Evolutionary conservation across 2,888 invertebrate species (phyloP).

Genomic region (Xylophagus ater): DNA sequence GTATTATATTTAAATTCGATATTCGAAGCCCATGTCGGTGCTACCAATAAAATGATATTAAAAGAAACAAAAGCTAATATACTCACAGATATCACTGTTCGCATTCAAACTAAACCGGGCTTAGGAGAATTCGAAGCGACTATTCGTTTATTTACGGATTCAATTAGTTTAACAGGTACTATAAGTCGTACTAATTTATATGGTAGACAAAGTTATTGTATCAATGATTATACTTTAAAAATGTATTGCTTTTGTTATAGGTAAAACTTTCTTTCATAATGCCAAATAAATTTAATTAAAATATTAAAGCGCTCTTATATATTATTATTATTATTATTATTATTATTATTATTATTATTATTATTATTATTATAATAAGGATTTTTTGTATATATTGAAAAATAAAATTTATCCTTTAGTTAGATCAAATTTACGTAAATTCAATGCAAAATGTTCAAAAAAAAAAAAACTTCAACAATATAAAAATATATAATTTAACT

Average conservation of each 20-base stretch:
- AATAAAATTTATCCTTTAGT: too few species aligned
- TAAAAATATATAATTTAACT: too few species aligned
- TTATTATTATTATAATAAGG: too few species aligned
- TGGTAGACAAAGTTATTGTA: conserved; percentile 67
- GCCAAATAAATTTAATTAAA: too few species aligned
- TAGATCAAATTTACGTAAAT: too few species aligned
- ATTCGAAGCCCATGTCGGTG: conserved; percentile 53
- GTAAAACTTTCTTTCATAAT: too few species aligned
- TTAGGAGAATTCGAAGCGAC: conserved; percentile 64
- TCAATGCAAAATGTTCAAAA: too few species aligned
- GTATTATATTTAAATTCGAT: conserved; percentile 50
- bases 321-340: too few species aligned
- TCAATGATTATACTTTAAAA: conserved; percentile 61
- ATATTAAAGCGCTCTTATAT: too few species aligned
- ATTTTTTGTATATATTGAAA: too few species aligned
- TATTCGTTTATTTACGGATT: conserved; percentile 41
- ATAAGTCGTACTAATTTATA: conserved; percentile 69
- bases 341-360: too few species aligned
- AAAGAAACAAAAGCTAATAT: conserved; percentile 30
- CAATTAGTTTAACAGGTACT: conserved; percentile 44
- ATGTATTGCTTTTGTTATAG: conserved; percentile 61
- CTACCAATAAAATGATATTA: conserved; percentile 32
- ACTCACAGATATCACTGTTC: conserved; percentile 37
- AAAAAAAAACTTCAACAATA: too few species aligned
- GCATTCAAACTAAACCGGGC: conserved; percentile 43